Evolutionary conservation across 2,113 vertebrate genomes (phyloP), one percentile per base, ranked within the genome.

Genomic region (Dolichallabes microphthalmus): DNA sequence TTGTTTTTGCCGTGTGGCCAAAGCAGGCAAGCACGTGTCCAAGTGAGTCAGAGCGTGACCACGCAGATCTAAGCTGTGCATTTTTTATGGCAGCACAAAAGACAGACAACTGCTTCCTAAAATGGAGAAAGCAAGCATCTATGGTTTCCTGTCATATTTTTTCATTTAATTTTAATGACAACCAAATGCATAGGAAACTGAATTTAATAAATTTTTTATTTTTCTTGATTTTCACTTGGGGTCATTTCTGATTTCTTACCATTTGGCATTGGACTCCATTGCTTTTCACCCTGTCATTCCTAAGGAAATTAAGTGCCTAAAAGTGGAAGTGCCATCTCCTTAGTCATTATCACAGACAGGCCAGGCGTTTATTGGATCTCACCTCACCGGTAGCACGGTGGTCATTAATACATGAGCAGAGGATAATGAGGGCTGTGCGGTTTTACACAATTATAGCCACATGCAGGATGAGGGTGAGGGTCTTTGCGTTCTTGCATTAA

Each of bases 1-100:
- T 93, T 92, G 88, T 87, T 89, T 94, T 58, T 75, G 66, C 89
- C 87, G 82, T 87, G 85, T 90, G 90, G 91, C 89, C 87, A 88
- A 89, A 89, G 83, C 91, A 90, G 92, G 88, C 86, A 86, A 22
- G 73, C 79, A 87, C 82, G 84, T 92, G 92, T 93, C 93, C 85
- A 52, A 89, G 88, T 81, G 60, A 71, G 86, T 94, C 92, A 78
- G 91, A 92, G 86, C 90, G 83, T 93, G 90, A 93, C 89, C 25
- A 83, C 0, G 58, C 53, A 92, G 93, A 94, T 93, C 90, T 91
- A 82, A 92, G 82, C 82, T 57, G 69, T 45, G 55, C 60, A 25
- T 50, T 35, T n/a, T 78, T n/a, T 78, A 77, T 22, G 19, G 80
- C 30, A 58, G 30, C 45, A 8, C 53, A 57, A 75, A 60, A 50